A percentile compares a stretch with the other conserved stretches of the same genome.
Conservation (phyloP, 2,888 invertebrate species). For the Apamea epomidion region DNA sequence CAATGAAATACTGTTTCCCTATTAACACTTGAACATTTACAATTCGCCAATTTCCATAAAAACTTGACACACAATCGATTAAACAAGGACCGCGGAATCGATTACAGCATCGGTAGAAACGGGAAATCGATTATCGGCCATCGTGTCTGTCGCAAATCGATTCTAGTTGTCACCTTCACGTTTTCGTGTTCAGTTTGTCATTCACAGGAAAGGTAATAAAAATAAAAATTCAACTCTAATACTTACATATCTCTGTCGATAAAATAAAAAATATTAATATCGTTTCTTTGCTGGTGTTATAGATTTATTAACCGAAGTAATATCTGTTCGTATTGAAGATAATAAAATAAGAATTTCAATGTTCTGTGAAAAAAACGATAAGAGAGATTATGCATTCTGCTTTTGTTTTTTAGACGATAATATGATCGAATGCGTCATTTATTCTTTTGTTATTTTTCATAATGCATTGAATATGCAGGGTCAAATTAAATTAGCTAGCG, state of each 20-base stretch:
- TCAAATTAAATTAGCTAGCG: neutral
- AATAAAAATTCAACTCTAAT: constrained; percentile 53
- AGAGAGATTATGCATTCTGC: neutral
- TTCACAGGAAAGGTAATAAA: constrained; percentile 51
- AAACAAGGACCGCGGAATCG: constrained; percentile 78
- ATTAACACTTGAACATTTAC: constrained; percentile 56
- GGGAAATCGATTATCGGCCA: constrained; percentile 84
- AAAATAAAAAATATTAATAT: constrained; percentile 22
- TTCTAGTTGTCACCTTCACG: constrained; percentile 88
- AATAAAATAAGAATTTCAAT: constrained; percentile 10
- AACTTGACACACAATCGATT: constrained; percentile 75
- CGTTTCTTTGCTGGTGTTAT: constrained; percentile 19
- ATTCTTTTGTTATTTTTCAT: constrained; percentile 17
- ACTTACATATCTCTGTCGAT: constrained; percentile 38
- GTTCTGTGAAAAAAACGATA: neutral
- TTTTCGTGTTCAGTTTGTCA: constrained; percentile 63
- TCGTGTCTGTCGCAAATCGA: constrained; percentile 88
- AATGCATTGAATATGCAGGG: neutral
- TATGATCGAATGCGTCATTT: constrained; percentile 6
- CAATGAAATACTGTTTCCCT: constrained; percentile 40
- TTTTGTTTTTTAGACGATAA: constrained; percentile 12
- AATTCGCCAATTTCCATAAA: constrained; percentile 59
- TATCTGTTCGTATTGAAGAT: constrained; percentile 5
- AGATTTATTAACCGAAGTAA: constrained; percentile 23
- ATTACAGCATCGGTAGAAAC: constrained; percentile 80